Percentiles rank a stretch among this genome's conserved stretches.
These are phyloP conservation scores for Siniperca scherzeri DNA, from an alignment of 2,797 vertebrate species.

Conservation along the genomic window DNA sequence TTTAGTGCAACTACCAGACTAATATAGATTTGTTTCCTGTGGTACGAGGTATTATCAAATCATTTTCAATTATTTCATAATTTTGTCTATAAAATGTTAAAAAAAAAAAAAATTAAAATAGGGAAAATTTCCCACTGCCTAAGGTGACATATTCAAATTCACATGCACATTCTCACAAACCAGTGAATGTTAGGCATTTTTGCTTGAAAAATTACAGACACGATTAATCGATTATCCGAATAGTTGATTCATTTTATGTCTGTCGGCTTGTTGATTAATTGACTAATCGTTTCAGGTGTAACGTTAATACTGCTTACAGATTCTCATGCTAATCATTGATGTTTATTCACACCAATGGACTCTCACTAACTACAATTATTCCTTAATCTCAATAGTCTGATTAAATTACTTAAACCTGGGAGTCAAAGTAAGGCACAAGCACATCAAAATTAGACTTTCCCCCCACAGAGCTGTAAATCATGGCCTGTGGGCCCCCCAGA, in stretches of 20 bases:
- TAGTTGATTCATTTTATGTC: not conserved
- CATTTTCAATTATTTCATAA: not conserved
- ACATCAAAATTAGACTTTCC: conserved; percentile 47
- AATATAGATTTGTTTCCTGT: not conserved
- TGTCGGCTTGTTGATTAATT: not conserved
- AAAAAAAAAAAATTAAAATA: no score
- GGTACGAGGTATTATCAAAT: not conserved
- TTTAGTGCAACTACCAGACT: not conserved
- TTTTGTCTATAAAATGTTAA: not conserved
- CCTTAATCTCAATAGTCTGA: conserved; percentile 78
- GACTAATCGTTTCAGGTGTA: not conserved
- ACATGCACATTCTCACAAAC: not conserved
- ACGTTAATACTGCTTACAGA: not conserved
- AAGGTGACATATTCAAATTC: not conserved
- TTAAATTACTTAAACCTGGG: conserved; percentile 70
- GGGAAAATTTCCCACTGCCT: not conserved
- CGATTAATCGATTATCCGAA: not conserved
- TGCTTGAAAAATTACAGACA: not conserved
- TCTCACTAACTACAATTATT: conserved; percentile 73
- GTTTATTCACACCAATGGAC: conserved; percentile 73
- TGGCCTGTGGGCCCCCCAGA: conserved; percentile 23
- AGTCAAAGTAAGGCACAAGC: conserved; percentile 45
- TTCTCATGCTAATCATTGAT: conserved; percentile 64
- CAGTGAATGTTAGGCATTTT: not conserved
- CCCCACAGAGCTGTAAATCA: conserved; percentile 48